A percentile compares a stretch with the other conserved stretches of the same genome.
Conservation (phyloP, 2,888 invertebrate genomes). For the Apantesis nais region DNA sequence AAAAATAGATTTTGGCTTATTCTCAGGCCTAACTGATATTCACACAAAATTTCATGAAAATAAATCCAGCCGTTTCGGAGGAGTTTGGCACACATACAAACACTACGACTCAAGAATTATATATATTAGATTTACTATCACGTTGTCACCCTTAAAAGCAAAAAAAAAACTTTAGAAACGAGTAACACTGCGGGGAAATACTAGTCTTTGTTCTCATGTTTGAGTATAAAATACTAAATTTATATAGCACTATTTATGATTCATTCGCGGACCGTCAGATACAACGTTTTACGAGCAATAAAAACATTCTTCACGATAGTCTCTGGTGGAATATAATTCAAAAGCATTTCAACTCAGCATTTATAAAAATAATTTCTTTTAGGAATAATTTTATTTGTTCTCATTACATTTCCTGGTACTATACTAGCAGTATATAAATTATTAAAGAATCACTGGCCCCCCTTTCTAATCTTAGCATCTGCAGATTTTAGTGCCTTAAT, state of each 20-base stretch:
- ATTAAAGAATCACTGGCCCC: neutral
- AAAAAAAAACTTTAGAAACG: no score
- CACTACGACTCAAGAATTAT: no score
- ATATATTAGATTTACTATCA: no score
- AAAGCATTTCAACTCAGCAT: constrained; percentile 12
- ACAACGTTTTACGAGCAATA: constrained; percentile 34
- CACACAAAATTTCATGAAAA: no score
- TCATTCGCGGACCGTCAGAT: constrained; percentile 11
- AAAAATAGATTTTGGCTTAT: no score
- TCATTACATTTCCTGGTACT: no score
- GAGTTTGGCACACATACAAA: no score
- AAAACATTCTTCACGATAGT: constrained; percentile 22
- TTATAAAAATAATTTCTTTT: constrained; percentile 1
- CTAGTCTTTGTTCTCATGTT: neutral
- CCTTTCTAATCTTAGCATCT: no score
- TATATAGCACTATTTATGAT: constrained; percentile 2
- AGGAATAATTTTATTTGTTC: neutral
- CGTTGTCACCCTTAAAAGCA: no score
- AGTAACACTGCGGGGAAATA: no score
- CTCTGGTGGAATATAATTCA: constrained; percentile 26
- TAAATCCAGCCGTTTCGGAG: no score
- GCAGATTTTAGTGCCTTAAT: neutral
- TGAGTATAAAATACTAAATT: neutral
- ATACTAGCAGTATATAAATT: neutral
- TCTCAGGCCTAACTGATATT: no score